Evolutionary conservation across 2,113 vertebrate genomes (phyloP), one percentile per base, ranked within the genome.

Genomic region (Crotalus horridus): DNA sequence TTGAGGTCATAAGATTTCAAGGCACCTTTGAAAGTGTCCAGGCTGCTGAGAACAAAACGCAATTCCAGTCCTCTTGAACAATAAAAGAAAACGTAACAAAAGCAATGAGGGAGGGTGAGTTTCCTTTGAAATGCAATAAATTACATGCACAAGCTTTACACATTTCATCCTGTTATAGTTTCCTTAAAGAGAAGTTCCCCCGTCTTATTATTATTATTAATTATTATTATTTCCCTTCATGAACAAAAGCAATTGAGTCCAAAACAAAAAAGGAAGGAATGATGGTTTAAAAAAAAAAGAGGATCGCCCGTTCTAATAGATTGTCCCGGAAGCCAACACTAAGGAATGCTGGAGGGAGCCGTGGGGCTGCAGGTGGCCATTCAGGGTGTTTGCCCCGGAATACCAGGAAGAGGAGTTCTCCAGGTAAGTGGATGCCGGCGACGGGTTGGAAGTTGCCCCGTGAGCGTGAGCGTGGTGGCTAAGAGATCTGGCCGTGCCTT

Each of bases 91-190:
- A 48, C 9, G n/a, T 20, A 69, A 46, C 13, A 39, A 55, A 85
- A 97, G 97, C 97, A 98, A 98, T 97, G 91, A 94, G 58, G 91
- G 94, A 5, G 56, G 15, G 54, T 24, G 33, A 23, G 33, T 51
- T 89, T 97, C 98, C 98, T 98, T 98, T 98, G 98, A 99, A 99
- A 99, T 99, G 99, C 98, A 99, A 99, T 99, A 99, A 99, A 98
- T 99, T 99, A 99, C 99, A 99, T 99, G 99, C 99, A 99, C 98
- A 99, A 98, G 98, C 98, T 97, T 99, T 99, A 99, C 98, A 99
- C 98, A 98, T 98, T 99, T 98, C 98, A 98, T 98, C 98, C 97
- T 98, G 98, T 95, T 81, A 95, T 89, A 89, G 96, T 97, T 97
- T 94, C 96, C 95, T 97, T 96, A 85, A 93, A 95, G 97, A 88